Evolutionary conservation across 2,113 vertebrate species (phyloP).

Genomic region (Bambusicola thoracicus): DNA sequence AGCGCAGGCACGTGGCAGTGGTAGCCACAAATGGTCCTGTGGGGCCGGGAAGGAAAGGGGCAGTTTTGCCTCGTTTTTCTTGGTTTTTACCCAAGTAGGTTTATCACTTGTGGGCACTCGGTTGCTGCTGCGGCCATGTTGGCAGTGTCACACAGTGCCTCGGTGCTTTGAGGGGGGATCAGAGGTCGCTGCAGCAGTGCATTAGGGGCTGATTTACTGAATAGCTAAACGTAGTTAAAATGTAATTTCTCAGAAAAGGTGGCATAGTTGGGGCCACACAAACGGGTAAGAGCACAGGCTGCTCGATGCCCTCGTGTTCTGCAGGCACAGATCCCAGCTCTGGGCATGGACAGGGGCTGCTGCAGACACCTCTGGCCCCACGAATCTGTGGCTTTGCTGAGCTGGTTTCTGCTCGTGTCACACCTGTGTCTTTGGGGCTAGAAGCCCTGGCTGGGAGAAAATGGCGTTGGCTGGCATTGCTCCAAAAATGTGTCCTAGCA

Average conservation of each 20-base stretch:
- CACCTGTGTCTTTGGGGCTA: not conserved
- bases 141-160: not conserved
- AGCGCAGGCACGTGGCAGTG: fast-evolving
- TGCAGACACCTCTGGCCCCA: not conserved
- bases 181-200: not conserved
- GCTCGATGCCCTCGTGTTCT: fast-evolving
- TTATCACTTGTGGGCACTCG: fast-evolving
- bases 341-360: not conserved
- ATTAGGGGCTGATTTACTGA: not conserved
- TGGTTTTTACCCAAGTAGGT: not conserved
- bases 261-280: not conserved
- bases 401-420: not conserved
- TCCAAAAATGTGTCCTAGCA: not conserved
- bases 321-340: not conserved
- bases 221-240: not conserved
- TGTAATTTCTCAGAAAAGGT: not conserved
- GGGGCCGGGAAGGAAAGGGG: not conserved
- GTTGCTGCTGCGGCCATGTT: not conserved
- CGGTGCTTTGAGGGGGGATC: not conserved
- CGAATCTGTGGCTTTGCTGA: not conserved
- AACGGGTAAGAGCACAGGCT: not conserved
- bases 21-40: not conserved
- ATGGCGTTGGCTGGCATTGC: not conserved
- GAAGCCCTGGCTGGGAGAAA: not conserved
- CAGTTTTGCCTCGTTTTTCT: not conserved